A percentile compares a stretch with the other conserved stretches of the same genome.
phyloP scores from a whole-genome alignment of 2,888 invertebrate genomes.

The Agrilus mali region DNA sequence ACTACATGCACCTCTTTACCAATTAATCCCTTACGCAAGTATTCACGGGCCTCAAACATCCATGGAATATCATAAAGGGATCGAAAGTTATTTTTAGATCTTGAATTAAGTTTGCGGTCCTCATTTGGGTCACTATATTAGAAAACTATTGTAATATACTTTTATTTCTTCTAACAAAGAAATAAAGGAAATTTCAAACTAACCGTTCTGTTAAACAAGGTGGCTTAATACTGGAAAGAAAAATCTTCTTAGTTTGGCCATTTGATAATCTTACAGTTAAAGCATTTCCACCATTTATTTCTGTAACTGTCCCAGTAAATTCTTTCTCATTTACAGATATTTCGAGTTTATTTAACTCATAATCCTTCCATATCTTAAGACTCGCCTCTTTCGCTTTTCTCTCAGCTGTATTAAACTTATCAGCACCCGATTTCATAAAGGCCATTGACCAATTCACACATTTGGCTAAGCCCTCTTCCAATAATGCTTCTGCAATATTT shows the following conservation, averaged over 20 bases:
- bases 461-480: slow-evolving; percentile 76
- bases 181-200: too few species aligned
- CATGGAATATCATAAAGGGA: slow-evolving; percentile 96
- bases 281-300: slow-evolving; percentile 91
- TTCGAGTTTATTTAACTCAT: slow-evolving; percentile 59
- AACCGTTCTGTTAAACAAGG: slow-evolving; percentile 57
- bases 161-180: too few species aligned
- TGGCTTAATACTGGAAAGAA: slow-evolving; percentile 89
- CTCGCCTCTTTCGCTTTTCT: slow-evolving; percentile 77
- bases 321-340: slow-evolving; percentile 70
- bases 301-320: slow-evolving; percentile 70
- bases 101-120: slow-evolving; percentile 52
- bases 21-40: slow-evolving; percentile 85
- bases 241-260: slow-evolving; percentile 77
- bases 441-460: slow-evolving; percentile 92
- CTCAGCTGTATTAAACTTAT: slow-evolving; percentile 74
- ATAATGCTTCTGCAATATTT: slow-evolving; percentile 86
- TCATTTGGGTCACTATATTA: slow-evolving; percentile 42
- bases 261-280: slow-evolving; percentile 71
- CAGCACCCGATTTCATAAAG: slow-evolving; percentile 62
- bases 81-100: slow-evolving; percentile 65
- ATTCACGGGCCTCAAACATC: slow-evolving; percentile 98
- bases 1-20: slow-evolving; percentile 88
- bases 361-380: slow-evolving; percentile 85
- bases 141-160: not conserved